Conservation (phyloP, 2,113 vertebrate genomes). For the Upupa epops region DNA sequence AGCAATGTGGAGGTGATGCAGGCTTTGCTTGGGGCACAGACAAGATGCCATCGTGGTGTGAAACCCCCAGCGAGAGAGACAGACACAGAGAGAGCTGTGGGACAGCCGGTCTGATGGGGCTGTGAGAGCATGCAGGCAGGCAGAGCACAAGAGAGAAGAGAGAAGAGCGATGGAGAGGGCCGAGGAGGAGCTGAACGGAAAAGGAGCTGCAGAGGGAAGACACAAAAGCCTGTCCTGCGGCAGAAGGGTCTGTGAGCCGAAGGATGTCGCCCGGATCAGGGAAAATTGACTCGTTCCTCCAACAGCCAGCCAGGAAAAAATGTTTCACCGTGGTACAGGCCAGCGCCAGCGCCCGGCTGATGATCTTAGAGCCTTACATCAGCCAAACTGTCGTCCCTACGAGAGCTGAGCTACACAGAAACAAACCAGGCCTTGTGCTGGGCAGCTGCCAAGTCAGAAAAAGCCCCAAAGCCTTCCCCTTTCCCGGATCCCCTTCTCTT, state of each 20-base stretch:
- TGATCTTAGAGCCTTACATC: conserved; percentile 4
- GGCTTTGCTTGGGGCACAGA: background rate
- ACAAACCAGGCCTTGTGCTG: background rate
- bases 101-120: background rate
- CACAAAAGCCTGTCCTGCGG: conserved; percentile 68
- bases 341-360: conserved; percentile 51
- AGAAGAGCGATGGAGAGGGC: conserved; percentile 47
- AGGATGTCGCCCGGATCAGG: conserved; percentile 62
- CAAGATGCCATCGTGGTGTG: conserved; percentile 15
- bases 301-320: conserved; percentile 73
- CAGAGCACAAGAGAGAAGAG: conserved; percentile 40
- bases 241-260: conserved; percentile 68
- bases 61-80: conserved; percentile 16
- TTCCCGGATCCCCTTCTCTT: background rate
- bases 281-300: conserved; percentile 73
- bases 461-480: conserved; percentile 15
- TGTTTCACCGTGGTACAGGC: conserved; percentile 61
- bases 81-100: conserved; percentile 11
- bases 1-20: too few species aligned
- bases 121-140: conserved; percentile 49
- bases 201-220: conserved; percentile 58
- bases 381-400: conserved; percentile 8
- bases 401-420: conserved; percentile 38
- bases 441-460: conserved; percentile 2
- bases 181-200: conserved; percentile 54